Percentiles rank a stretch among this genome's conserved stretches.
Evolutionary conservation across 1,140 invertebrate species (phyloP).

Genomic region (Charaxes varanes): DNA sequence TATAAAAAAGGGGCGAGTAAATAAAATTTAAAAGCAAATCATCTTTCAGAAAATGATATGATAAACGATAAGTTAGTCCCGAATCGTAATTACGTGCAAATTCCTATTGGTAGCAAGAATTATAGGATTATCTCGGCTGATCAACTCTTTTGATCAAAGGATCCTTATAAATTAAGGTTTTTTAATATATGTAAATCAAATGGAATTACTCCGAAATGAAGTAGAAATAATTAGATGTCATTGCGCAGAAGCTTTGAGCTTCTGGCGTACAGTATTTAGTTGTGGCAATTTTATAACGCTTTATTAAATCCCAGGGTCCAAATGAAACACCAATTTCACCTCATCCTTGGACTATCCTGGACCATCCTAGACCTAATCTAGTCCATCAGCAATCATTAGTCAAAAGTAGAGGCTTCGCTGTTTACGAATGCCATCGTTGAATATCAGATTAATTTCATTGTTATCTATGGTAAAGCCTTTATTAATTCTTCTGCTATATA

Average conservation of each 20-base stretch:
- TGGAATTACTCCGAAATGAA: constrained; percentile 14
- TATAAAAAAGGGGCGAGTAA: too few species aligned
- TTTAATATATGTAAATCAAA: too few species aligned
- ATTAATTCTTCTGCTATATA: too few species aligned
- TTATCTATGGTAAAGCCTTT: too few species aligned
- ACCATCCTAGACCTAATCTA: constrained; percentile 37
- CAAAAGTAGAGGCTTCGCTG: constrained; percentile 21
- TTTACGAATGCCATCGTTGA: constrained; percentile 13
- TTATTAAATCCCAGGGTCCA: constrained; percentile 60
- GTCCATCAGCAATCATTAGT: constrained; percentile 30
- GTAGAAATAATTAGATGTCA: constrained; percentile 13
- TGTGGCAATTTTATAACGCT: constrained; percentile 15
- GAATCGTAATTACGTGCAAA: too few species aligned
- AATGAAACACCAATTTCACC: constrained; percentile 61
- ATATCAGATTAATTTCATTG: constrained; percentile 15
- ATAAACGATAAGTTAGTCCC: too few species aligned
- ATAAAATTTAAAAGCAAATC: too few species aligned
- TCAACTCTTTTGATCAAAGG: too few species aligned
- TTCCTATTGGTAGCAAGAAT: too few species aligned
- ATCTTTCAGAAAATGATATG: too few species aligned
- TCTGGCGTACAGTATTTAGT: constrained; percentile 11
- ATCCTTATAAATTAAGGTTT: too few species aligned
- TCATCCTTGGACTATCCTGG: constrained; percentile 63
- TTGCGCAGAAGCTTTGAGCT: constrained; percentile 13
- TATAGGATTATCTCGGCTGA: too few species aligned